Conservation (phyloP, 2,888 invertebrate genomes). For the Cephalotes varians region DNA sequence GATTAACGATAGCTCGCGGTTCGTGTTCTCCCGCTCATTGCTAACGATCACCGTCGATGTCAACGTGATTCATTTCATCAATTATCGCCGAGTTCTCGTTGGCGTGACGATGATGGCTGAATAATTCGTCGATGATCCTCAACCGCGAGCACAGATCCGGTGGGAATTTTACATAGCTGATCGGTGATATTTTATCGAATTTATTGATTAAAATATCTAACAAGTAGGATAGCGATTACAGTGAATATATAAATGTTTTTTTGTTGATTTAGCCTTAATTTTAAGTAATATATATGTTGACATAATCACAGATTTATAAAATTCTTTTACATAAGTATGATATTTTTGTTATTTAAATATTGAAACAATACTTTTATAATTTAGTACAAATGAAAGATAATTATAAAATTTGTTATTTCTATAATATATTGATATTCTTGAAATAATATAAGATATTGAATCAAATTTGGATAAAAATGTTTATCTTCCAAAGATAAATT, state of each 20-base stretch:
- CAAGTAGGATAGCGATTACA: background rate
- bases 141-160: background rate
- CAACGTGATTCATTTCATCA: constrained; percentile 56
- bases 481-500: background rate
- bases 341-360: background rate
- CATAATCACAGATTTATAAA: background rate
- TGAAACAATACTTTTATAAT: background rate
- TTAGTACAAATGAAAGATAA: background rate
- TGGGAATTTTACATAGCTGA: constrained; percentile 7
- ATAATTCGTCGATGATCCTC: constrained; percentile 44
- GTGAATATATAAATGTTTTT: background rate
- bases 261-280: background rate
- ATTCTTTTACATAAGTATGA: background rate
- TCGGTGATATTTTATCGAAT: constrained; percentile 10
- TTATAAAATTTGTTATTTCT: background rate
- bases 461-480: background rate
- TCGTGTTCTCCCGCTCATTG: constrained; percentile 55
- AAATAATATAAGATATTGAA: background rate
- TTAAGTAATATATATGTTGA: background rate
- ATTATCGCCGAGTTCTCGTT: constrained; percentile 35
- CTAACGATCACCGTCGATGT: constrained; percentile 58
- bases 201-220: background rate
- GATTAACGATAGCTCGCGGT: constrained; percentile 56
- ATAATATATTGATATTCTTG: constrained; percentile 1
- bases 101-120: constrained; percentile 27